phyloP scores from a whole-genome alignment of 2,888 invertebrate genomes.

The Tanaodytes sp. region DNA sequence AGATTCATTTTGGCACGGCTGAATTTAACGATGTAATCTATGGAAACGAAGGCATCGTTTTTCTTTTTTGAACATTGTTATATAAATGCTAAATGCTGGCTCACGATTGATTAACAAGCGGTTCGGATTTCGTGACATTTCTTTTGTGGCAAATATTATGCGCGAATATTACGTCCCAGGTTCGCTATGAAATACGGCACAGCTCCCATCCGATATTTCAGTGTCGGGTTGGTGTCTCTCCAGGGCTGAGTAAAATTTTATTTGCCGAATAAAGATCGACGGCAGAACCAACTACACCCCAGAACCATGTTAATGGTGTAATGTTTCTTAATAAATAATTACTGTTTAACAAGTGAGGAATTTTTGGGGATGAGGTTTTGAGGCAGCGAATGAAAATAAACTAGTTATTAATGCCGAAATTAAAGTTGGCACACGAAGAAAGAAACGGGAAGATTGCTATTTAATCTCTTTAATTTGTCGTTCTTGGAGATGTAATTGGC shows the following conservation, averaged over 20 bases:
- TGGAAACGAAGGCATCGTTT: no score
- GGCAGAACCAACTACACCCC: conserved; percentile 14
- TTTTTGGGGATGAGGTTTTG: no score
- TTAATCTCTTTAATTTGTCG: conserved; percentile 15
- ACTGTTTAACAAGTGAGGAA: no score
- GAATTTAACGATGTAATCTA: no score
- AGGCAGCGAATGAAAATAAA: conserved; percentile 23
- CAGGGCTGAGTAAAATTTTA: conserved; percentile 46
- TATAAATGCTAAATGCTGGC: no score
- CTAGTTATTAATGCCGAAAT: conserved; percentile 10
- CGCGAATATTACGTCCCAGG: conserved; percentile 7
- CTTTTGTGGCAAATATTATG: no score
- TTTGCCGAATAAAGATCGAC: conserved; percentile 41
- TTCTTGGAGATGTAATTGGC: conserved; percentile 18
- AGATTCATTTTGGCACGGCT: no score
- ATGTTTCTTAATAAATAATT: no score
- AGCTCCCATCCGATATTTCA: conserved; percentile 13
- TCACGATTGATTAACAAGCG: no score
- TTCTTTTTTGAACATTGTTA: no score
- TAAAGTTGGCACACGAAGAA: not conserved
- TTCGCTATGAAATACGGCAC: not conserved
- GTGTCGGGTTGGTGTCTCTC: conserved; percentile 35
- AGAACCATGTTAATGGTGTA: no score
- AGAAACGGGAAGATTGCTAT: conserved; percentile 5
- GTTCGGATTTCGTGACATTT: not conserved